These are phyloP conservation scores for Hippoglossus stenolepis DNA, from an alignment of 2,113 vertebrate genomes.

Conservation along the genomic window DNA sequence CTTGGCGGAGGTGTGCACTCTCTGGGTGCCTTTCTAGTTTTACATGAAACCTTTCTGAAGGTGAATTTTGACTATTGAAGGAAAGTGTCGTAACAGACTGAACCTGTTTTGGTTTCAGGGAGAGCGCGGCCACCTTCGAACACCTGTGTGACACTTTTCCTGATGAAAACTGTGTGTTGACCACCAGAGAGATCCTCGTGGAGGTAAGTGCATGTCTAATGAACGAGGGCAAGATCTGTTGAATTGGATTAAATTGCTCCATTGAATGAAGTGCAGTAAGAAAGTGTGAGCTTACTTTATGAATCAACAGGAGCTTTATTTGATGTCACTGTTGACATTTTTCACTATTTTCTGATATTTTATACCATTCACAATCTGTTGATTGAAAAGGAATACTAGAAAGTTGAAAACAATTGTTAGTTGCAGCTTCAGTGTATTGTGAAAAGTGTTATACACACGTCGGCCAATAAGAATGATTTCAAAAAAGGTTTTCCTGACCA, in stretches of 20 bases:
- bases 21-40: no score
- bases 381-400: no score
- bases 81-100: background rate
- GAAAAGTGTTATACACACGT: no score
- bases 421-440: no score
- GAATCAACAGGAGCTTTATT: no score
- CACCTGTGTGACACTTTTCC: constrained; percentile 89
- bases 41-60: background rate
- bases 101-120: constrained; percentile 75
- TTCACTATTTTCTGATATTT: no score
- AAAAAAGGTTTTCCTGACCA: no score
- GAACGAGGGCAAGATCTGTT: background rate
- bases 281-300: background rate
- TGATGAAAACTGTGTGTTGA: constrained; percentile 89
- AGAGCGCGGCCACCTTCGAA: constrained; percentile 81
- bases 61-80: background rate
- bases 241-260: background rate
- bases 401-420: no score
- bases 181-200: constrained; percentile 83
- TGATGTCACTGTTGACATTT: no score
- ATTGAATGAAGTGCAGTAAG: background rate
- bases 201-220: constrained; percentile 77
- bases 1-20: no score
- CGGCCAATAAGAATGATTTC: no score
- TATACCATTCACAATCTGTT: no score